Evolutionary conservation across 2,113 vertebrate genomes (phyloP).

Genomic region (Psophia crepitans): DNA sequence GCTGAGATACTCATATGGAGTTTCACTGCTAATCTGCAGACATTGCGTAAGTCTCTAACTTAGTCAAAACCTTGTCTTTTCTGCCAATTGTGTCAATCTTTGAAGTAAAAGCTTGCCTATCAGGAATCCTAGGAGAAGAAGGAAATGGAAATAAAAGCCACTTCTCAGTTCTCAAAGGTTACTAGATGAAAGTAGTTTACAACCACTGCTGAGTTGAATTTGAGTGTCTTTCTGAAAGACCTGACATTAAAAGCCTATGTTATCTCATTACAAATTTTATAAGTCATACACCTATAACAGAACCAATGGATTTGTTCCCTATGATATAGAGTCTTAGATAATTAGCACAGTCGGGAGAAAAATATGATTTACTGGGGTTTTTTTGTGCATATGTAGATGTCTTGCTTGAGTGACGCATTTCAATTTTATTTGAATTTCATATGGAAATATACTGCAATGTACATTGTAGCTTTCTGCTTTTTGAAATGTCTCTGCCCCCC

Average conservation of each 20-base stretch:
- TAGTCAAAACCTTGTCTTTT: background rate
- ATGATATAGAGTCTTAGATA: background rate
- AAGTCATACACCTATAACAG: background rate
- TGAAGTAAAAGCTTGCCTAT: background rate
- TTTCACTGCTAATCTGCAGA: background rate
- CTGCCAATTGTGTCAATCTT: background rate
- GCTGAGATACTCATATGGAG: background rate
- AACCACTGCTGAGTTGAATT: background rate
- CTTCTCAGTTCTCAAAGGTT: background rate
- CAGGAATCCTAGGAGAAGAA: background rate
- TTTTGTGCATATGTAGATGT: background rate
- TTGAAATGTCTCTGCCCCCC: background rate
- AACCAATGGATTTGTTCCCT: background rate
- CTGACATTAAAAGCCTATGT: background rate
- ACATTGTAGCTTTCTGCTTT: background rate
- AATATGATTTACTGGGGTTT: background rate
- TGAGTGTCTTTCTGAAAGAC: background rate
- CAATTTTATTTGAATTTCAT: background rate
- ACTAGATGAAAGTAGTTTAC: background rate
- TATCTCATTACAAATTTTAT: background rate
- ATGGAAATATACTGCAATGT: background rate
- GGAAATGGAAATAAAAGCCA: background rate
- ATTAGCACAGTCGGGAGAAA: background rate
- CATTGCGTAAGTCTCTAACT: background rate
- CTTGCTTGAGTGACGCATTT: background rate